Evolutionary conservation across 1,140 invertebrate genomes (phyloP), one percentile per base, ranked within the genome.

Genomic region (Pseudomyrmex pallidus): DNA sequence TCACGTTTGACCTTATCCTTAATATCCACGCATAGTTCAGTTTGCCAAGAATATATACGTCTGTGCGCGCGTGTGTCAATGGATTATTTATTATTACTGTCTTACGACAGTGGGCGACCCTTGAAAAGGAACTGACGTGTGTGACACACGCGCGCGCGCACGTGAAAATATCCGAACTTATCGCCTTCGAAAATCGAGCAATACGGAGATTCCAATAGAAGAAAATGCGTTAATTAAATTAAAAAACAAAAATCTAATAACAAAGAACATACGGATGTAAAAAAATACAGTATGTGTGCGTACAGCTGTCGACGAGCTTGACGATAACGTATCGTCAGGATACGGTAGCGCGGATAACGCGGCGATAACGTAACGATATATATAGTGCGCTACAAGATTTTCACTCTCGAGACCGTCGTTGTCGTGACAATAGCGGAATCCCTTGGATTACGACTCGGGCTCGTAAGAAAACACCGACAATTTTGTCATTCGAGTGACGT

Each of bases 1-100:
- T 85, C 20, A 84, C 84, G 70, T 84, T 84, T 83, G 82, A 85
- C 84, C 84, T 85, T 85, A 85, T 84, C 84, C 84, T 85, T 85
- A 85, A 85, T 70, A 64, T 82, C 84, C 72, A 84, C 72, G 59
- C 25, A 50, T 35, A 10, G 80, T 84, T 63, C 62, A 61, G 4
- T 35, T 46, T 67, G n/a, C 17, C 44, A 10, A 7, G 10, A 54
- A 66, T 22, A 35, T 35, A 35, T 35, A 35, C 35, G 35, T 35
- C 35, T 35, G 35, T 35, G 35, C 35, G 35, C 35, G 35, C 5
- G 35, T 7, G 35, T 35, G n/a, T 63, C 20, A 66, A 50, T 83
- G 44, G 52, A 15, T 52, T 56, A 72, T 52, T 68, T 72, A 74
- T 85, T 73, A 15, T 77, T 77, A 54, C 2, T 25, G 3, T 74